Evolutionary conservation across 2,113 vertebrate species (phyloP).

Genomic region (Lepus timidus): DNA sequence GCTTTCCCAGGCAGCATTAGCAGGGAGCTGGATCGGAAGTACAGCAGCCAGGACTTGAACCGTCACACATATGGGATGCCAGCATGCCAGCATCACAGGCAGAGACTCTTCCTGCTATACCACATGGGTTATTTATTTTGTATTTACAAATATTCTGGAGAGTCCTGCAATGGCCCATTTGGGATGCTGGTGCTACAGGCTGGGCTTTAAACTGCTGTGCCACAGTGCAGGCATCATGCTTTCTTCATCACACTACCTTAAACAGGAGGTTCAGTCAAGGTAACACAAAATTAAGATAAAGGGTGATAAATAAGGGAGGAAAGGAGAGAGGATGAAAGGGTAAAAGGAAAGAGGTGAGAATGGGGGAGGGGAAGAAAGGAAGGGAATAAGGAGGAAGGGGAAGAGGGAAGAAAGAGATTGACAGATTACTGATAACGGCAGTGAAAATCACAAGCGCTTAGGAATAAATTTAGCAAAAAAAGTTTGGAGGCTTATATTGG

Average conservation of each 20-base stretch:
- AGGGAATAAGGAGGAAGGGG: not conserved
- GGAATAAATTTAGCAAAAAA: conserved; percentile 6
- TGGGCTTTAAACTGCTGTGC: no score
- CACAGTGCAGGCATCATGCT: no score
- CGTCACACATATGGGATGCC: no score
- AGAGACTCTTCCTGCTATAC: no score
- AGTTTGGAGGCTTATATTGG: not conserved
- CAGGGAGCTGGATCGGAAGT: no score
- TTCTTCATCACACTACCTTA: not conserved
- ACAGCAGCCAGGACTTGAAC: no score
- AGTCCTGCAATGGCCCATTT: no score
- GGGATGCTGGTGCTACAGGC: no score
- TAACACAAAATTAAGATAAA: conserved; percentile 31
- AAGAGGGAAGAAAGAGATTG: not conserved
- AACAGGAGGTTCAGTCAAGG: not conserved
- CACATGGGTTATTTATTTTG: no score
- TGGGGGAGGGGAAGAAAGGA: not conserved
- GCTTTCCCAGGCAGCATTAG: no score
- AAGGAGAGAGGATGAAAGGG: not conserved
- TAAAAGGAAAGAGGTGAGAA: not conserved
- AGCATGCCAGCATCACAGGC: no score
- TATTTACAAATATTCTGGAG: no score
- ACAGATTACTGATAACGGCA: not conserved
- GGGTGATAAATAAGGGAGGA: not conserved
- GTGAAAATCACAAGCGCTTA: not conserved